Base-by-base conservation (phyloP, 2,797 vertebrate genomes). In the Pitangus sulphuratus region DNA sequence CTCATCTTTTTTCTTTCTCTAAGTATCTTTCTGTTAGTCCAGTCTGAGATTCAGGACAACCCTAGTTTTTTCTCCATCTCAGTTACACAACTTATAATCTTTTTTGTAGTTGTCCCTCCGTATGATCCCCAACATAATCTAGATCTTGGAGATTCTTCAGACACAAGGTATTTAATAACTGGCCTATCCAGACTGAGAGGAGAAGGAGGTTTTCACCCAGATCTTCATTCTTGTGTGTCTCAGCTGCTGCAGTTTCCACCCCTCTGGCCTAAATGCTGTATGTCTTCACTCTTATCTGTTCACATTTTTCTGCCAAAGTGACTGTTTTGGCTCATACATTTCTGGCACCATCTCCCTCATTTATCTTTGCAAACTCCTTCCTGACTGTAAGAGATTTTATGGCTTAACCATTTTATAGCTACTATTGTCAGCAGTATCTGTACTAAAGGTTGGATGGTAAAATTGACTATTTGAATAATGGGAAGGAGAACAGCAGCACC, bases 231-330 rank as follows among this genome's bases (percentile, higher is more conserved):
- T 65, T 15, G 30, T 87, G 22, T 45, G 12, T 65, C 64, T 92
- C 87, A 89, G 45, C 40, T 93, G 68, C 42, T 71, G 74, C 53
- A 85, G 57, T 80, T 93, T 87, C 68, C 61, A 77, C 22, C 61
- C 35, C 48, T 94, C 71, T 78, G 84, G 68, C 64, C 75, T 93
- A 80, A 90, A 61, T 80, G 79, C 71, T 48, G 5, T 89, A 81
- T 68, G 50, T 68, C 71, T 92, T 85, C 81, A 61, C 30, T 85
- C 91, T 48, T 90, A 25, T n/a, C 57, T 57, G 9, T 31, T 87
- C 68, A 77, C 47, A 18, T 54, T 82, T 84, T 94, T 79, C 84
- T 95, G 78, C 75, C 81, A 90, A 80, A 90, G 71, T 61, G 80
- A 50, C 61, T 74, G 37, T 58, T 95, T 75, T 80, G 92, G 64